Evolutionary conservation across 2,113 vertebrate genomes (phyloP).

Genomic region (Stictonetta naevosa): DNA sequence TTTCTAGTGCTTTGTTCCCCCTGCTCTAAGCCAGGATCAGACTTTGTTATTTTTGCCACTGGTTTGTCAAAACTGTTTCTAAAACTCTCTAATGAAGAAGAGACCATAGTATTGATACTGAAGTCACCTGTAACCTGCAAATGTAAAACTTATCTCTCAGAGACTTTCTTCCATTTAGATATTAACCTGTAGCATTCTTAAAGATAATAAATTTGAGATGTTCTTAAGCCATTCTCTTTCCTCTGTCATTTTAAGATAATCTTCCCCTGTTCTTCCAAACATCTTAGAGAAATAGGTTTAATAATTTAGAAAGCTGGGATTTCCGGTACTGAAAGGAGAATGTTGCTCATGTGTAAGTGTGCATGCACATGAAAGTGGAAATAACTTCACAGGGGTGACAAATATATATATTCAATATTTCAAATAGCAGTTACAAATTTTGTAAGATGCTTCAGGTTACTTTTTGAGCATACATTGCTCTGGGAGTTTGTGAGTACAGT

Average conservation of each 20-base stretch:
- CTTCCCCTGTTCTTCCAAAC: background rate
- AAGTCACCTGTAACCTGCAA: background rate
- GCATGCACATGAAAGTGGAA: background rate
- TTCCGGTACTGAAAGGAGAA: background rate
- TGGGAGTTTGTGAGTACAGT: background rate
- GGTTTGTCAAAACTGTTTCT: background rate
- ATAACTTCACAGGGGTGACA: background rate
- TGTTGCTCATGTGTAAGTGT: background rate
- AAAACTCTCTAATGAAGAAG: background rate
- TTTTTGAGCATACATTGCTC: background rate
- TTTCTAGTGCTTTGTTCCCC: background rate
- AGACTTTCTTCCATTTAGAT: background rate
- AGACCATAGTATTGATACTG: fast-evolving
- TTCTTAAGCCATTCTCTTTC: background rate
- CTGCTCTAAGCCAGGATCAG: background rate
- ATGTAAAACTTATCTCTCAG: background rate
- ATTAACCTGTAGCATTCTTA: background rate
- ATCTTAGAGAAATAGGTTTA: background rate
- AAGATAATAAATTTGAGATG: background rate
- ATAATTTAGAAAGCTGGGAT: background rate
- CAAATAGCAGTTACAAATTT: background rate
- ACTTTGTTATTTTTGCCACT: background rate
- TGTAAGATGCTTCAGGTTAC: background rate
- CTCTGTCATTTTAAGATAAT: background rate
- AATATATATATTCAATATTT: background rate